These are phyloP conservation scores for Rhadina sibilatrix DNA, from an alignment of 2,113 vertebrate species.

Conservation along the genomic window DNA sequence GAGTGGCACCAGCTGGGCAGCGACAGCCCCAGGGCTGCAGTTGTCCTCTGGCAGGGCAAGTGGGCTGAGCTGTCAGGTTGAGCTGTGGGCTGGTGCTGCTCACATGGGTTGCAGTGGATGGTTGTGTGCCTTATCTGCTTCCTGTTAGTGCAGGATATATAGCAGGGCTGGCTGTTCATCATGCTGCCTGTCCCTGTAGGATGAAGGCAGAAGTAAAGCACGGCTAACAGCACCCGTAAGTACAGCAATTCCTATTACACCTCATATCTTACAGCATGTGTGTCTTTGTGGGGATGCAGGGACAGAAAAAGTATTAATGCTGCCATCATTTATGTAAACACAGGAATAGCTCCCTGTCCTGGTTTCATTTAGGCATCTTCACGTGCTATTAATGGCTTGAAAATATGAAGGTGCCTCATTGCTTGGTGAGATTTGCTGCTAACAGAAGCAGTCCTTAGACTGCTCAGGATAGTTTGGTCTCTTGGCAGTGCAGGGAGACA, in stretches of 20 bases:
- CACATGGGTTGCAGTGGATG: neutral
- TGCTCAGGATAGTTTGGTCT: neutral
- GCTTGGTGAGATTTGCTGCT: neutral
- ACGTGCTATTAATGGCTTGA: neutral
- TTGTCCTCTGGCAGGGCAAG: neutral
- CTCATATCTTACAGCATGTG: neutral
- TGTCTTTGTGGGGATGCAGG: neutral
- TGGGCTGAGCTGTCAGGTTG: neutral
- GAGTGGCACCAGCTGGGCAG: neutral
- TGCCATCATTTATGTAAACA: neutral
- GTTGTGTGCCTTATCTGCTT: slow-evolving; percentile 48
- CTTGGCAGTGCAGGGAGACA: neutral
- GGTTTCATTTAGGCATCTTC: neutral
- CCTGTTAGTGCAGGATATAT: slow-evolving; percentile 41
- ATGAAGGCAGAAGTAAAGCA: slow-evolving; percentile 13
- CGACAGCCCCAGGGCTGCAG: neutral
- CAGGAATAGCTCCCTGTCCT: neutral
- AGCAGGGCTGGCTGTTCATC: neutral
- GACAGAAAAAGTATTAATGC: neutral
- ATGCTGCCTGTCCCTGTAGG: neutral
- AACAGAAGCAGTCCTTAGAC: neutral
- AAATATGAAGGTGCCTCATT: neutral
- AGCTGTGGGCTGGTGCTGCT: slow-evolving; percentile 27
- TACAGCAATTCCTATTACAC: neutral
- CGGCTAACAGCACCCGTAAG: neutral